Evolutionary conservation across 1,140 invertebrate species (phyloP).

Genomic region (Wasmannia auropunctata): DNA sequence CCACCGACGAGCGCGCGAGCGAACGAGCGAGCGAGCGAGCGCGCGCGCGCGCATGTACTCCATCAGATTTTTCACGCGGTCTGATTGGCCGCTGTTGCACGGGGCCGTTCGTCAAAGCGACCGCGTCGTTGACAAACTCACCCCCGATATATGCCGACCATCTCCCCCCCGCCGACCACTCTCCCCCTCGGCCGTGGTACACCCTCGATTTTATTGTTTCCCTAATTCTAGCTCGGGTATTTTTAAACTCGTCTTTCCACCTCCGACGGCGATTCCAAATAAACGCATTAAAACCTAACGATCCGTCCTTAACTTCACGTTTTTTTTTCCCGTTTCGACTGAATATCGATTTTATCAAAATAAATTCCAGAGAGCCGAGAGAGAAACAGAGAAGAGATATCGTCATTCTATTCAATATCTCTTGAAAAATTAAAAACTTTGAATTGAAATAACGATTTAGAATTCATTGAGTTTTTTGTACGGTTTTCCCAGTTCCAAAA

Average conservation of each 20-base stretch:
- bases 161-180: neutral
- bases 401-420: neutral
- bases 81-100: constrained; percentile 51
- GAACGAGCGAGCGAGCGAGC: no score
- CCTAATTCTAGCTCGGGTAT: constrained; percentile 45
- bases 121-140: constrained; percentile 56
- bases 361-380: neutral
- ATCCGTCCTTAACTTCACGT: neutral
- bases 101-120: constrained; percentile 50
- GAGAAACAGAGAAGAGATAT: neutral
- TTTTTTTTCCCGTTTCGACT: neutral
- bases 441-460: neutral
- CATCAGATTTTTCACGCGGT: constrained; percentile 59
- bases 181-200: constrained; percentile 7
- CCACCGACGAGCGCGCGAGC: constrained; percentile 27
- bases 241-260: constrained; percentile 13
- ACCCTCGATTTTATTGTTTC: constrained; percentile 56
- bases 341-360: neutral
- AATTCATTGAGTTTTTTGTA: no score
- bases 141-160: constrained; percentile 39
- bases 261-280: neutral
- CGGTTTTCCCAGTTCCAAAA: no score
- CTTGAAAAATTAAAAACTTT: neutral
- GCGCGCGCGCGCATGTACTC: constrained; percentile 36
- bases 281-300: neutral